A percentile compares a stretch with the other conserved stretches of the same genome.
Conservation (phyloP, 2,797 vertebrate genomes). For the Streptopelia turtur region DNA sequence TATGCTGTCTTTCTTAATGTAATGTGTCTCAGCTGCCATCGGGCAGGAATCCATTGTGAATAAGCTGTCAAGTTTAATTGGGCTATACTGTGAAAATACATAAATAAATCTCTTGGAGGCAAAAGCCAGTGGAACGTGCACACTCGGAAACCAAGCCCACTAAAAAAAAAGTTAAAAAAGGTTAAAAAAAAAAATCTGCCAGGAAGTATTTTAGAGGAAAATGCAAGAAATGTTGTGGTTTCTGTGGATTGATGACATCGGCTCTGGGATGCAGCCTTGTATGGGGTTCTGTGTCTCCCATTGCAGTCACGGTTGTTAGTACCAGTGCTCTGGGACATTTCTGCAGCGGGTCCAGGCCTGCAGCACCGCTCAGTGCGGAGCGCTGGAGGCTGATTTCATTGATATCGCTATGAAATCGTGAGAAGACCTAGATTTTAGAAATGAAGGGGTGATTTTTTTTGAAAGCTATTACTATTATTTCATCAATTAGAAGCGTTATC, state of each 20-base stretch:
- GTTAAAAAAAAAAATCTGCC: background rate
- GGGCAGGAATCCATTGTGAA: conserved; percentile 47
- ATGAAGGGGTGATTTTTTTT: background rate
- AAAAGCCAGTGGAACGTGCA: background rate
- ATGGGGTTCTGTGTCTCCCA: background rate
- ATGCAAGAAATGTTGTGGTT: background rate
- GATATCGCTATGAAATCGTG: fast-evolving
- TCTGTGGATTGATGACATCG: background rate
- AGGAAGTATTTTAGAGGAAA: background rate
- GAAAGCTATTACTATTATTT: background rate
- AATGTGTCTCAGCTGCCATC: conserved; percentile 56
- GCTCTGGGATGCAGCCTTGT: background rate
- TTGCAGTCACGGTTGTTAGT: background rate
- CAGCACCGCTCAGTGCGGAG: fast-evolving
- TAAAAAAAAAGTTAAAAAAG: background rate
- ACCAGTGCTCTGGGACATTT: fast-evolving
- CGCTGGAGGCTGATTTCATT: too few species aligned
- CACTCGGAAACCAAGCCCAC: background rate
- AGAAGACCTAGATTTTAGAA: background rate
- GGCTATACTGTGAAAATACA: conserved; percentile 44
- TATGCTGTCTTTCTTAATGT: conserved; percentile 60
- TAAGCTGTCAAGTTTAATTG: conserved; percentile 76
- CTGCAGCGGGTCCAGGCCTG: fast-evolving
- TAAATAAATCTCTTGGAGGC: conserved; percentile 32
- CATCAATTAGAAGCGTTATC: background rate